phyloP scores from a whole-genome alignment of 2,888 invertebrate genomes.

The Epinotia demarniana region DNA sequence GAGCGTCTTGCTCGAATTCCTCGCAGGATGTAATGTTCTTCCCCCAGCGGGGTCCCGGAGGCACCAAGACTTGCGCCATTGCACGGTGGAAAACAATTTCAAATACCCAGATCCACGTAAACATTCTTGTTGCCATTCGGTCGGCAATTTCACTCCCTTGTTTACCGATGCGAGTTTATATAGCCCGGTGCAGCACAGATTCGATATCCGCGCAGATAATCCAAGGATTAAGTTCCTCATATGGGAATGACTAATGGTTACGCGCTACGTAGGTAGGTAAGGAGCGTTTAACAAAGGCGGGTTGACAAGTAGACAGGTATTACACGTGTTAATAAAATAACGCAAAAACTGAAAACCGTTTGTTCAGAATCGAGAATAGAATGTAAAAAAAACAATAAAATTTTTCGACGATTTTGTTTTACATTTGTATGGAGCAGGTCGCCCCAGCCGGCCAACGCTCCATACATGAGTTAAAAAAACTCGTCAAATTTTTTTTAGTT shows the following conservation, averaged over 20 bases:
- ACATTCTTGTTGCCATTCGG: constrained; percentile 66
- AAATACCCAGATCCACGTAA: constrained; percentile 64
- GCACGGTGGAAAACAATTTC: constrained; percentile 61
- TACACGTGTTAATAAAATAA: no score
- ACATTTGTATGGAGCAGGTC: no score
- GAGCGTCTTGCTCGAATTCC: constrained; percentile 67
- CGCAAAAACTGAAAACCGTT: no score
- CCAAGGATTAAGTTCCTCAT: constrained; percentile 43
- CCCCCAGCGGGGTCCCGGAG: constrained; percentile 18
- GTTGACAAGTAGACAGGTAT: neutral
- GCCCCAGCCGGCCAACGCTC: no score
- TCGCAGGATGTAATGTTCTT: constrained; percentile 67
- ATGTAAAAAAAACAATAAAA: no score
- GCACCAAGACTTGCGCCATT: constrained; percentile 47
- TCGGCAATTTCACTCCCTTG: constrained; percentile 60
- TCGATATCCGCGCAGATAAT: constrained; percentile 49
- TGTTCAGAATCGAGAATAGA: no score
- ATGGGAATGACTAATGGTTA: constrained; percentile 40
- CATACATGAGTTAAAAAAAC: no score
- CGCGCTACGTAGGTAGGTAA: neutral
- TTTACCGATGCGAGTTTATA: constrained; percentile 60
- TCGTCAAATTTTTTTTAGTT: no score
- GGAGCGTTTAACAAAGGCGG: neutral
- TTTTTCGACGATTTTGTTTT: no score
- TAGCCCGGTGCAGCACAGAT: constrained; percentile 58